Evolutionary conservation across 2,113 vertebrate genomes (phyloP).

Genomic region (Hoplias malabaricus): DNA sequence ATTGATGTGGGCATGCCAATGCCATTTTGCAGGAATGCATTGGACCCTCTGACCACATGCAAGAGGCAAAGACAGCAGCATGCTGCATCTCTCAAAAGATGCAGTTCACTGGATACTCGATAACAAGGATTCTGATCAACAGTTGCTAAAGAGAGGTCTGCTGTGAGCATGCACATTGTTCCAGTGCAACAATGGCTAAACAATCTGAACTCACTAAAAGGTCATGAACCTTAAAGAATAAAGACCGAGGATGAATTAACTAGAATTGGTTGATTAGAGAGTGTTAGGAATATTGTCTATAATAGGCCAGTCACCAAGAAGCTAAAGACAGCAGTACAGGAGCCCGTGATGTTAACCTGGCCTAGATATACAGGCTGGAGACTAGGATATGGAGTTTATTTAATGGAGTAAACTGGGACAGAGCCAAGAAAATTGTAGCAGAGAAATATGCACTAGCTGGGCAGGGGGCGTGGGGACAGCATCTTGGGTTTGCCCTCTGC

Average conservation of each 20-base stretch:
- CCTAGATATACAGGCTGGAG: background rate
- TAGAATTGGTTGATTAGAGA: background rate
- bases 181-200: background rate
- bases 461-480: constrained; percentile 84
- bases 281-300: constrained; percentile 13
- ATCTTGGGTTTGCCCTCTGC: constrained; percentile 90
- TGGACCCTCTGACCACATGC: constrained; percentile 3
- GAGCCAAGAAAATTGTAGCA: background rate
- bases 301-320: background rate
- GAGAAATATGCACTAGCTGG: constrained; percentile 74
- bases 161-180: constrained; percentile 14
- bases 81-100: background rate
- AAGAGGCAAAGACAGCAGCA: background rate
- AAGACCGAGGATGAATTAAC: too few species aligned
- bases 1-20: constrained; percentile 6
- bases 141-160: background rate
- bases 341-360: background rate
- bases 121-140: background rate
- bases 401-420: constrained; percentile 38
- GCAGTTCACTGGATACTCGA: background rate
- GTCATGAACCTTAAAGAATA: background rate
- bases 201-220: background rate
- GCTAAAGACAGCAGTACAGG: constrained; percentile 3
- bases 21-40: constrained; percentile 43
- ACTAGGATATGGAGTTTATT: background rate